These are phyloP conservation scores for Alauda arvensis DNA, from an alignment of 2,797 vertebrate species.

Conservation along the genomic window DNA sequence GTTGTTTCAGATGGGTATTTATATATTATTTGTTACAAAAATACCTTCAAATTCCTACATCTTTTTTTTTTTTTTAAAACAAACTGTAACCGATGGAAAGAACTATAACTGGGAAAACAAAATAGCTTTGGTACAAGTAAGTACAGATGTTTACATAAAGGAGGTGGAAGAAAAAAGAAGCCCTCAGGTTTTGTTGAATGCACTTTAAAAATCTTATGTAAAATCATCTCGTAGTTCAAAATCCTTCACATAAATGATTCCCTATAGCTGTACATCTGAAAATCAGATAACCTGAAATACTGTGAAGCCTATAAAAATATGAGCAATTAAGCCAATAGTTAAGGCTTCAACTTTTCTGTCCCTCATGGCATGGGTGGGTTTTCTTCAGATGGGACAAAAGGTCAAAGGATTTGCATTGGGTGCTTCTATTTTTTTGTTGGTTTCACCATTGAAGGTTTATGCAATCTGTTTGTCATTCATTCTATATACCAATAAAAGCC, in stretches of 20 bases:
- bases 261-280: neutral
- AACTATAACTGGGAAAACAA: neutral
- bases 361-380: fast-evolving
- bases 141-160: neutral
- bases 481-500: neutral
- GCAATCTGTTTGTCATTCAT: neutral
- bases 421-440: neutral
- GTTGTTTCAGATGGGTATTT: neutral
- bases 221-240: neutral
- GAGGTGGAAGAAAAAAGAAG: neutral
- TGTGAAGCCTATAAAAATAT: neutral
- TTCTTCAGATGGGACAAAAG: neutral
- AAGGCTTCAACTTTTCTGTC: neutral
- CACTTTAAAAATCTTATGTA: neutral
- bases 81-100: neutral
- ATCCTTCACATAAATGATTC: neutral
- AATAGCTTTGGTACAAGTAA: neutral
- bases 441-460: neutral
- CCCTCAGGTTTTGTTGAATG: neutral
- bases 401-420: neutral
- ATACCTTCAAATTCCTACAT: neutral
- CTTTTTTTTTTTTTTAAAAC: neutral
- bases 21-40: neutral
- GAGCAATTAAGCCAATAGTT: neutral
- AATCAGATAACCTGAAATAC: neutral